These are phyloP conservation scores for Smithornis capensis DNA, from an alignment of 2,113 vertebrate species.

Conservation along the genomic window DNA sequence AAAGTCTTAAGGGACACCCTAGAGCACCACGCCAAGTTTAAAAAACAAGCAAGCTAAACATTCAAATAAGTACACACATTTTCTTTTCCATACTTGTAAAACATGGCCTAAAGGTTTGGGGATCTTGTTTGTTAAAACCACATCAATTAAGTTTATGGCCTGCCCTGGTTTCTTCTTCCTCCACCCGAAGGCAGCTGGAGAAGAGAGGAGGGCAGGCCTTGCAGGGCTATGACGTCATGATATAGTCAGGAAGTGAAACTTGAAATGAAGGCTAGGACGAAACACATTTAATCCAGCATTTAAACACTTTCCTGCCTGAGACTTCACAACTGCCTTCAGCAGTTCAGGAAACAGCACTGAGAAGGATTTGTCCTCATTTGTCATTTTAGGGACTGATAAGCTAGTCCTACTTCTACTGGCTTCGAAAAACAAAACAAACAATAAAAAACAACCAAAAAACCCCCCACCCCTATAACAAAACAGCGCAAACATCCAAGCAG, in stretches of 20 bases:
- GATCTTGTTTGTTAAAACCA: neutral
- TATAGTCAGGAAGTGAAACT: neutral
- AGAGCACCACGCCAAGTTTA: neutral
- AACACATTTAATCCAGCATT: neutral
- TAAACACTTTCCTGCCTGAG: neutral
- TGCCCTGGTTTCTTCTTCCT: neutral
- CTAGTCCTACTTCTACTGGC: neutral
- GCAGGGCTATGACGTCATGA: neutral
- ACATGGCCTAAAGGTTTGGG: neutral
- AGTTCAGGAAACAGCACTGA: neutral
- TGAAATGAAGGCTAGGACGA: neutral
- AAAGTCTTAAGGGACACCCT: constrained; percentile 5
- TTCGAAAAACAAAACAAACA: neutral
- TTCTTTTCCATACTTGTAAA: neutral
- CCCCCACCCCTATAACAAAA: rapidly evolving
- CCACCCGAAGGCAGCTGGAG: neutral
- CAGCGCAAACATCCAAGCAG: neutral
- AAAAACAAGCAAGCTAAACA: neutral
- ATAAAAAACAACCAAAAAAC: neutral
- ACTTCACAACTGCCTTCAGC: neutral
- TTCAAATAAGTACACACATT: neutral
- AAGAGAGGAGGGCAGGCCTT: neutral
- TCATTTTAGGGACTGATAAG: neutral
- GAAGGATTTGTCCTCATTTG: neutral
- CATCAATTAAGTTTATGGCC: neutral